phyloP scores from a whole-genome alignment of 2,888 invertebrate genomes.

The Cacoxenus indagator region DNA sequence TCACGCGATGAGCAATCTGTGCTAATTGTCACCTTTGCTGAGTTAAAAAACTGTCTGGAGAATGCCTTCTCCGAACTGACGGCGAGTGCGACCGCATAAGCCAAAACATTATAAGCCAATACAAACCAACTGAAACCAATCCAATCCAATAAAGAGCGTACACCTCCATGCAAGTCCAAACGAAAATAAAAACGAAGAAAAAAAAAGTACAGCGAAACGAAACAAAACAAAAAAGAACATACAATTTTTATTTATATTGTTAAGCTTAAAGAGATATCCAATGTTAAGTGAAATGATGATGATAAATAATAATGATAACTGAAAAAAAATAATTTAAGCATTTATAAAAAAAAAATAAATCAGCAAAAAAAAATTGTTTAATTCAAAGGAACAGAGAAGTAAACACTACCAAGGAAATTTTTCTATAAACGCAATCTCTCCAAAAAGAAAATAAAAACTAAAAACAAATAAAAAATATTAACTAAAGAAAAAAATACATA shows the following conservation, averaged over 20 bases:
- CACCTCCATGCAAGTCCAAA: constrained; percentile 28
- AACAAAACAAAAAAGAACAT: constrained; percentile 35
- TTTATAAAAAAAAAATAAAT: constrained; percentile 41
- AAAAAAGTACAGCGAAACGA: constrained; percentile 43
- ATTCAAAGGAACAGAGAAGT: constrained; percentile 12
- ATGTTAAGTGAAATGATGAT: constrained; percentile 57
- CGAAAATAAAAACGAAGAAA: constrained; percentile 25
- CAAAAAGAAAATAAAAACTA: constrained; percentile 38
- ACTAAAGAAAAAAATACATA: constrained; percentile 26
- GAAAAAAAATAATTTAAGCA: constrained; percentile 48
- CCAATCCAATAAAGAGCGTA: background rate
- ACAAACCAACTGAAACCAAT: background rate
- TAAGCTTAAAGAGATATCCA: constrained; percentile 45
- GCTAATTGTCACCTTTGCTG: constrained; percentile 94
- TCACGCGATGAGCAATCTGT: constrained; percentile 97
- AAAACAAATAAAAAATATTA: constrained; percentile 29
- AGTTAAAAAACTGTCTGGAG: constrained; percentile 95
- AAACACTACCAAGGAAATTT: constrained; percentile 28
- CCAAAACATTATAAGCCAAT: constrained; percentile 10
- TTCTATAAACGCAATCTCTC: constrained; percentile 64
- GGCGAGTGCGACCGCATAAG: constrained; percentile 68
- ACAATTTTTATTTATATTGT: constrained; percentile 57
- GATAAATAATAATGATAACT: constrained; percentile 31
- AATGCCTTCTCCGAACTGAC: constrained; percentile 88
- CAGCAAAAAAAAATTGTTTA: background rate